Conservation (phyloP, 2,113 vertebrate genomes). For the Hippocampus barbouri region DNA sequence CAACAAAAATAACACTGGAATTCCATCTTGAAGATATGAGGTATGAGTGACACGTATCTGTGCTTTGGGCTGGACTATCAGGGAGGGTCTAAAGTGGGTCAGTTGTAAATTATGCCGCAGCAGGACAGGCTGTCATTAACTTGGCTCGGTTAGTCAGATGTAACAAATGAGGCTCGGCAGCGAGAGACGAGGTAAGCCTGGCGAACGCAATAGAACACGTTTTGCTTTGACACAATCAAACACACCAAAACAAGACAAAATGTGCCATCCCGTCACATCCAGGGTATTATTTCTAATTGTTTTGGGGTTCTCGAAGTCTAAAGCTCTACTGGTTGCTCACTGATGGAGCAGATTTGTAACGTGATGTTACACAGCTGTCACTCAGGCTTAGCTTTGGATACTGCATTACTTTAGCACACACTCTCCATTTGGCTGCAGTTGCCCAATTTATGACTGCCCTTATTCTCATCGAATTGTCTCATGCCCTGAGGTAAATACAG, state of each 20-base stretch:
- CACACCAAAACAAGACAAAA: slow-evolving; percentile 17
- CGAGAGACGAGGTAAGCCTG: slow-evolving; percentile 24
- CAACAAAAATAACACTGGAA: neutral
- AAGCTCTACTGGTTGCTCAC: no score
- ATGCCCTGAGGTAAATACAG: no score
- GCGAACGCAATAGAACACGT: slow-evolving; percentile 39
- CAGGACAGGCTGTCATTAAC: neutral
- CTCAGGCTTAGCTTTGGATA: no score
- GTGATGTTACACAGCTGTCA: no score
- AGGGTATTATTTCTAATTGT: neutral
- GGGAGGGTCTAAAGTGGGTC: slow-evolving; percentile 32
- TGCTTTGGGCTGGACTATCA: neutral
- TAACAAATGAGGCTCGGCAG: slow-evolving; percentile 26
- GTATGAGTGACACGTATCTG: slow-evolving; percentile 12
- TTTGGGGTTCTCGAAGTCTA: neutral
- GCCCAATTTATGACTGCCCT: no score
- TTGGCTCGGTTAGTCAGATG: slow-evolving; percentile 18
- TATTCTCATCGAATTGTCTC: no score
- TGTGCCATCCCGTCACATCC: neutral
- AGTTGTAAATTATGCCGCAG: slow-evolving; percentile 12
- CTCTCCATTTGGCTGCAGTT: no score
- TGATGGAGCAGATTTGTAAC: no score
- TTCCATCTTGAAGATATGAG: slow-evolving; percentile 16
- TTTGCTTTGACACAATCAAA: slow-evolving; percentile 46
- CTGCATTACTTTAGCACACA: no score